Evolutionary conservation across 2,113 vertebrate species (phyloP), one percentile per base, ranked within the genome.

Genomic region (Oreochromis aureus): DNA sequence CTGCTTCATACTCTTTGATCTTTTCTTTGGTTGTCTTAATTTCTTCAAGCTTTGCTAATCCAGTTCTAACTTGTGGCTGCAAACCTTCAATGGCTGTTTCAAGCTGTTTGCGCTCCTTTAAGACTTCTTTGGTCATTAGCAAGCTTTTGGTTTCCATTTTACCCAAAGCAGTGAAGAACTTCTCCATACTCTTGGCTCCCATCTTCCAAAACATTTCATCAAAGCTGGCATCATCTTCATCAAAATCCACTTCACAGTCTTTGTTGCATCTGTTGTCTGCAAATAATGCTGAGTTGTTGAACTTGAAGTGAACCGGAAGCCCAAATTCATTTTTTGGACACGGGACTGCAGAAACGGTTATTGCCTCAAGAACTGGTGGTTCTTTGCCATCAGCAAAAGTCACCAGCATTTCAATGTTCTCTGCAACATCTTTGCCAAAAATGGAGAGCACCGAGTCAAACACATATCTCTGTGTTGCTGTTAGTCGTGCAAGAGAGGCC

Each of bases 221-320:
- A 85, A 91, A 89, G 22, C 16, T 34, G 16, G 4, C 48, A 9
- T 41, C 48, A 4, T 73, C 81, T 6, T 87, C 82, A 2, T 83
- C 88, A 13, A 63, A 71, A 6, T 69, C 83, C 1, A 0, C 87
- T 12, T 27, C 69, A 10, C 12, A 2, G 5, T 19, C 41, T 9
- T 0, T 24, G 32, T 18, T 24, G 51, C 84, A 12, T 15, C 30
- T 84, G 22, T 92, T 89, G 15, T 83, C 1, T 12, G 92, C 88
- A 83, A 91, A 94, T 56, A 94, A 32, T 0, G 83, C 91, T 34
- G 91, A 95, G 8, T 95, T 95, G 16, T 95, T 95, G 83, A 95
- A 95, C 39, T 94, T 95, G 81, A 95, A 95, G 84, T 93, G 84
- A 85, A 89, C 12, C 0, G 91, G 94, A 6, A 66, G 34, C 1